A percentile compares a stretch with the other conserved stretches of the same genome.
These are phyloP conservation scores for Lysiphlebus fabarum DNA, from an alignment of 1,140 invertebrate genomes.

Conservation along the genomic window DNA sequence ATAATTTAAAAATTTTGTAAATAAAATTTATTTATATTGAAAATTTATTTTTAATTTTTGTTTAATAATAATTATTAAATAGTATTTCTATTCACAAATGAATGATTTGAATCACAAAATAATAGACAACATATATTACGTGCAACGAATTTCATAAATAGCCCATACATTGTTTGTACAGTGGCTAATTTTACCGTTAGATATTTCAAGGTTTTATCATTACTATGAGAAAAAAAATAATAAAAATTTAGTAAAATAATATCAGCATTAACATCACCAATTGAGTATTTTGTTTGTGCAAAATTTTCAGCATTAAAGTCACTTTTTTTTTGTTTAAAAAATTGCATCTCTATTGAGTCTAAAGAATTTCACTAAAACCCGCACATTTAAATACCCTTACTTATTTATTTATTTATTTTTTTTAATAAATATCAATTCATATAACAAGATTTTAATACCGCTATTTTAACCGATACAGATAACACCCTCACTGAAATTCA, in stretches of 20 bases:
- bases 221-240: not conserved
- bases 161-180: not conserved
- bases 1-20: not conserved
- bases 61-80: not conserved
- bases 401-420: no score
- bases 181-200: slow-evolving; percentile 15
- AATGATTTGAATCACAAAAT: not conserved
- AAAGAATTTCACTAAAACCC: slow-evolving; percentile 16
- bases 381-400: not conserved
- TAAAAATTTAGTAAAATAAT: no score
- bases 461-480: slow-evolving; percentile 18
- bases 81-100: not conserved
- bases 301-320: slow-evolving; percentile 29
- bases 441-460: slow-evolving; percentile 18
- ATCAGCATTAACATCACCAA: not conserved
- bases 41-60: not conserved
- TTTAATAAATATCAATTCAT: not conserved
- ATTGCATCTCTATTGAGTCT: not conserved
- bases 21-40: not conserved
- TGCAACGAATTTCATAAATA: slow-evolving; percentile 6
- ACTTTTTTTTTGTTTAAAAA: not conserved
- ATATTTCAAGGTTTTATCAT: slow-evolving; percentile 2
- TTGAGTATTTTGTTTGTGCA: slow-evolving; percentile 18
- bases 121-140: slow-evolving; percentile 1
- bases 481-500: slow-evolving; percentile 13